Percentiles rank a stretch among this genome's conserved stretches.
phyloP scores from a whole-genome alignment of 2,888 invertebrate species.

The Drosophila ezoana region DNA sequence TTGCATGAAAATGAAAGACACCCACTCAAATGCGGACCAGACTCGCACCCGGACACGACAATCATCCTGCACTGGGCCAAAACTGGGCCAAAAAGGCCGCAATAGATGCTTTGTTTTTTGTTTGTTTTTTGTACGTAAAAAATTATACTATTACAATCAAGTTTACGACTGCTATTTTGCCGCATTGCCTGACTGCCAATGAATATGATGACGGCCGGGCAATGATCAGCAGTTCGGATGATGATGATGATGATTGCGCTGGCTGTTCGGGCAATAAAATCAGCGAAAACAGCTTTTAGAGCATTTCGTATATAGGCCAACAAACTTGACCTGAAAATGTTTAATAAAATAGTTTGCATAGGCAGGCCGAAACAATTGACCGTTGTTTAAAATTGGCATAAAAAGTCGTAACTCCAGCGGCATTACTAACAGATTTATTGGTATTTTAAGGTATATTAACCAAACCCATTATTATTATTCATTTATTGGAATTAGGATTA shows the following conservation, averaged over 20 bases:
- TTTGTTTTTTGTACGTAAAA: conserved; percentile 49
- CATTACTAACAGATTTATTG: too few species aligned
- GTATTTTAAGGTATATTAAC: too few species aligned
- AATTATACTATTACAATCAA: conserved; percentile 78
- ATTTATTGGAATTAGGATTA: too few species aligned
- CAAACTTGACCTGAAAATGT: background rate
- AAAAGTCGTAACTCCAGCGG: background rate
- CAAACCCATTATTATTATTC: too few species aligned
- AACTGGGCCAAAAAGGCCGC: conserved; percentile 23
- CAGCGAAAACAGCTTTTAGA: background rate
- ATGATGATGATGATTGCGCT: conserved; percentile 60
- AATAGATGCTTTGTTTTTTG: conserved; percentile 24
- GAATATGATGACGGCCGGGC: conserved; percentile 61
- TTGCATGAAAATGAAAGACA: conserved; percentile 71
- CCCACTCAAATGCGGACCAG: conserved; percentile 20
- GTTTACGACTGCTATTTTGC: conserved; percentile 72
- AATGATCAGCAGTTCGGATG: conserved; percentile 44
- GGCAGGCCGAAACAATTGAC: background rate
- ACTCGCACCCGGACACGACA: conserved; percentile 13
- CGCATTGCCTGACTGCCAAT: conserved; percentile 68
- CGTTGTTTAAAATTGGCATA: background rate
- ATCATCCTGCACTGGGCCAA: conserved; percentile 20
- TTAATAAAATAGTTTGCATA: background rate
- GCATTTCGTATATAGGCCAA: background rate
- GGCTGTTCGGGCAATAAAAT: conserved; percentile 34